These are phyloP conservation scores for Rhinoderma darwinii DNA, from an alignment of 2,113 vertebrate species.

Conservation along the genomic window DNA sequence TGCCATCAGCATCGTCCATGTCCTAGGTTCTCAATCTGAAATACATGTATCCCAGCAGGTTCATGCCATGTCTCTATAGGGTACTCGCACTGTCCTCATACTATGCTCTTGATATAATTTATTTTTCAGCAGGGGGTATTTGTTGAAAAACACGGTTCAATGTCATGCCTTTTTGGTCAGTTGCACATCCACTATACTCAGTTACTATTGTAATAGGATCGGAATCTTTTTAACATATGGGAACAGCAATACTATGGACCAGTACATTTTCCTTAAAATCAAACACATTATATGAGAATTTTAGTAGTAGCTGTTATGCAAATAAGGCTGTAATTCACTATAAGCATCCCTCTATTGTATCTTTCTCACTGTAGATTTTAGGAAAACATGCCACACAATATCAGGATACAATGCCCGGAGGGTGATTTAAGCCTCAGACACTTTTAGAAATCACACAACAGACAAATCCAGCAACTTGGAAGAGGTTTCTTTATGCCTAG, in stretches of 20 bases:
- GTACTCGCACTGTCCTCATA: no score
- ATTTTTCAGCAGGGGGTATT: no score
- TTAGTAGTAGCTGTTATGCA: neutral
- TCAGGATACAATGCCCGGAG: conserved; percentile 22
- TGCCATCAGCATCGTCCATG: no score
- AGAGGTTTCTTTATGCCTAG: conserved; percentile 23
- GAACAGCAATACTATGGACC: neutral
- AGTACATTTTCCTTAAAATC: neutral
- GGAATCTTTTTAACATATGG: neutral
- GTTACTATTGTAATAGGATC: neutral
- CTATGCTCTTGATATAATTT: no score
- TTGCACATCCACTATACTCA: neutral
- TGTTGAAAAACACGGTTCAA: no score
- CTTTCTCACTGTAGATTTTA: neutral
- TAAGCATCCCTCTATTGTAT: neutral
- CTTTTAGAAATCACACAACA: conserved; percentile 33
- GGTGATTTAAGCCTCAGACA: conserved; percentile 35
- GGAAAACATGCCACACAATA: neutral
- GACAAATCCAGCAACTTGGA: conserved; percentile 48
- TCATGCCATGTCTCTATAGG: no score
- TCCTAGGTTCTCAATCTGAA: no score
- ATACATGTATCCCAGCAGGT: no score
- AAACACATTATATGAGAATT: neutral
- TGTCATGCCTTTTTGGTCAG: neutral
- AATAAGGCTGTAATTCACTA: neutral